Base-by-base conservation (phyloP, 2,113 vertebrate genomes). In the Corythornis madagascariensis region DNA sequence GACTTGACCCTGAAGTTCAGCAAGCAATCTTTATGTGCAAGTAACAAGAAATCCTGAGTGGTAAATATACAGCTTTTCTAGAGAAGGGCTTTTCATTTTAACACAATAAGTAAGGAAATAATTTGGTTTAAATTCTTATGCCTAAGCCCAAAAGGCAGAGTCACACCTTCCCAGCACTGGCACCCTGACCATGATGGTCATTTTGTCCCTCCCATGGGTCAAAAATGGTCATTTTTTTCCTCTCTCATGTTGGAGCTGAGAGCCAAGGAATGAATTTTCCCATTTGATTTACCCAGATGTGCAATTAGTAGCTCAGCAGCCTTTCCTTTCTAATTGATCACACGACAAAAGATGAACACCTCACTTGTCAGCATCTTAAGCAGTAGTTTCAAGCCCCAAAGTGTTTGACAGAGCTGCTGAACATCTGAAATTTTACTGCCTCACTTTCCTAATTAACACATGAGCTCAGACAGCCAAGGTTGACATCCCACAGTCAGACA, bases 381-480 rank as follows among this genome's bases (percentile, higher is more conserved):
- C 85, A 95, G 85, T 16, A 96, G 90, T 89, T 95, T 94, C 60
- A 89, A 91, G 79, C 95, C 89, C 93, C 94, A 90, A 94, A 92
- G 90, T 52, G 52, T 96, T 91, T 95, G 95, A 95, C 95, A 96
- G 94, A 94, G 90, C 92, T 96, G 94, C 90, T 95, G 92, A 95
- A 95, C 95, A 95, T 82, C 93, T 94, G 83, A 95, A 89, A 90
- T 95, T 83, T 95, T 77, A 95, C 85, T 92, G 83, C 94, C 90
- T 95, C 88, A 17, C 85, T 95, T 94, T 86, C 72, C 83, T 88
- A 95, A 95, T 96, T 95, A 96, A 95, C 83, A 93, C 87, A 85
- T 3, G 20, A 91, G 93, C 79, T 90, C 88, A 96, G 92, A 94
- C 90, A 95, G 88, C 48, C 90, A 77, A 86, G 90, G 90, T 26